Percentiles rank a stretch among this genome's conserved stretches.
These are phyloP conservation scores for Drosophila erecta DNA, from an alignment of 1,140 invertebrate species.

Conservation along the genomic window DNA sequence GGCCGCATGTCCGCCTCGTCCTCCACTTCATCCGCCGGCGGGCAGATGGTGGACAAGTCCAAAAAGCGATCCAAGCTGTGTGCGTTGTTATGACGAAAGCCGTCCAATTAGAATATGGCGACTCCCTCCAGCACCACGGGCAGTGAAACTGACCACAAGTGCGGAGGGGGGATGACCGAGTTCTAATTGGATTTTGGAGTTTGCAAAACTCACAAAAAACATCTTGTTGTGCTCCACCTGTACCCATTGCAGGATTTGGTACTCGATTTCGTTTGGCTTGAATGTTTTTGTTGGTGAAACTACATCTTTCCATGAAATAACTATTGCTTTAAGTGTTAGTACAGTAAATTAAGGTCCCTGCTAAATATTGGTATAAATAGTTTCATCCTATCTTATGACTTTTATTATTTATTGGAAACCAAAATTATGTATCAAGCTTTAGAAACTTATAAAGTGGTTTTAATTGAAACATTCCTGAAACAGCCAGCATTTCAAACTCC, in stretches of 20 bases:
- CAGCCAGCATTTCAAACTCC: background rate
- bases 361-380: too few relatives aligned
- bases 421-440: too few relatives aligned
- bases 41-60: slow-evolving; percentile 63
- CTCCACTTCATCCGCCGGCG: slow-evolving; percentile 71
- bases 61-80: slow-evolving; percentile 84
- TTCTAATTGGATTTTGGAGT: slow-evolving; percentile 67
- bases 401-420: too few relatives aligned
- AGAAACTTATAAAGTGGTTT: too few relatives aligned
- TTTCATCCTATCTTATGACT: too few relatives aligned
- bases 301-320: background rate
- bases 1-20: slow-evolving; percentile 75
- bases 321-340: too few relatives aligned
- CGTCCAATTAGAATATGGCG: slow-evolving; percentile 83
- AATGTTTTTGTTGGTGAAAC: background rate
- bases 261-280: slow-evolving; percentile 6
- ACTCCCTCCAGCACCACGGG: slow-evolving; percentile 66
- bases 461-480: too few relatives aligned
- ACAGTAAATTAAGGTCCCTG: too few relatives aligned
- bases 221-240: slow-evolving; percentile 37
- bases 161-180: slow-evolving; percentile 79
- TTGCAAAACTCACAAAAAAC: slow-evolving; percentile 1
- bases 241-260: slow-evolving; percentile 15
- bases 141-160: slow-evolving; percentile 69
- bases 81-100: slow-evolving; percentile 84